Evolutionary conservation across 2,888 invertebrate genomes (phyloP).

Genomic region (Athripsodes cinereus): DNA sequence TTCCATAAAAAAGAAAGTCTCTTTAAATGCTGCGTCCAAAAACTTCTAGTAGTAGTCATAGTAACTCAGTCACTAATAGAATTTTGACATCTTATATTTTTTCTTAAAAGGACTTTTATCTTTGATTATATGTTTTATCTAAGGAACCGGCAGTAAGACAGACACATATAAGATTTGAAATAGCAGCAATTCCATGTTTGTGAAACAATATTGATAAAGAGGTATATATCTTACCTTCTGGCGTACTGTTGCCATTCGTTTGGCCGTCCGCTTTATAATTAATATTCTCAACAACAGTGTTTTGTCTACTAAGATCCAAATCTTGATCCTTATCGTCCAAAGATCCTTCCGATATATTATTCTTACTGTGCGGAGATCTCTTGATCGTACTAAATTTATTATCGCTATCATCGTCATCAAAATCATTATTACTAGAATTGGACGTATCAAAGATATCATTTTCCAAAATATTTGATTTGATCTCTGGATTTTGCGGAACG

Average conservation of each 20-base stretch:
- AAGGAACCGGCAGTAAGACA: too few species aligned
- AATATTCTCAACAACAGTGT: constrained; percentile 49
- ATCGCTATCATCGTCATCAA: constrained; percentile 57
- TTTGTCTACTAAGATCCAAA: constrained; percentile 41
- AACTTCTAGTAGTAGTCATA: too few species aligned
- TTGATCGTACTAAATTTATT: constrained; percentile 70
- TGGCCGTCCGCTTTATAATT: constrained; percentile 41
- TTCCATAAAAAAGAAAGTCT: too few species aligned
- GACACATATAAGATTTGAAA: too few species aligned
- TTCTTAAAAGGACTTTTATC: too few species aligned
- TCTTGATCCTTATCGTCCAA: constrained; percentile 28
- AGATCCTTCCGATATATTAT: constrained; percentile 35
- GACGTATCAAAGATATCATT: constrained; percentile 50
- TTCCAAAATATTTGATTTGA: constrained; percentile 48
- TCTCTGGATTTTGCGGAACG: constrained; percentile 40
- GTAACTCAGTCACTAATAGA: too few species aligned
- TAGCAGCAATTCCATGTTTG: too few species aligned
- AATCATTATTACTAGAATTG: constrained; percentile 43
- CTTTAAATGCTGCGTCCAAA: too few species aligned
- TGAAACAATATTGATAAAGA: too few species aligned
- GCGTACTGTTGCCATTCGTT: constrained; percentile 40
- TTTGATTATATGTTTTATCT: too few species aligned
- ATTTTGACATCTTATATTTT: too few species aligned
- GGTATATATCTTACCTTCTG: constrained; percentile 39
- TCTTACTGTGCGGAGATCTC: constrained; percentile 59